phyloP scores from a whole-genome alignment of 2,797 vertebrate genomes.

The Rhincodon typus region DNA sequence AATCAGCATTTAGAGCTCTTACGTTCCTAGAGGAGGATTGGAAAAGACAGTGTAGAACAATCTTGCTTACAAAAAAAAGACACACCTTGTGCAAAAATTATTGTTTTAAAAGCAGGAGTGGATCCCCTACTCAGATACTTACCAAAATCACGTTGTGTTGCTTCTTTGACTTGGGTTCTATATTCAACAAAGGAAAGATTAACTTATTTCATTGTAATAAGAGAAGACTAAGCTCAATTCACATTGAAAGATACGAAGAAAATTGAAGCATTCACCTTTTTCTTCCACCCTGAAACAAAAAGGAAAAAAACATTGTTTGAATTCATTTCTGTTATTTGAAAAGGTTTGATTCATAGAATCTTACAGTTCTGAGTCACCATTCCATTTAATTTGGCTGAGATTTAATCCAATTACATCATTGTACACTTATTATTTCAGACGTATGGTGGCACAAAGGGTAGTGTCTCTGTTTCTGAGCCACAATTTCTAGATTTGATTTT shows the following conservation, averaged over 20 bases:
- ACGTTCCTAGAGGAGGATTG: background rate
- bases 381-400: background rate
- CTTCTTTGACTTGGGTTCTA: conserved; percentile 18
- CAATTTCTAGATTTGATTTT: no score
- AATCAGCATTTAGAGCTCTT: background rate
- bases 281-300: background rate
- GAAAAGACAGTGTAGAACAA: background rate
- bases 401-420: background rate
- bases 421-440: background rate
- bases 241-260: background rate
- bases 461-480: no score
- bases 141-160: conserved; percentile 23
- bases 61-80: no score
- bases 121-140: background rate
- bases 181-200: background rate
- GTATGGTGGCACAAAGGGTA: no score
- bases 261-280: background rate
- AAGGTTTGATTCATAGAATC: background rate
- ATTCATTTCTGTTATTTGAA: background rate
- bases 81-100: no score
- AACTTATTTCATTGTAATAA: background rate
- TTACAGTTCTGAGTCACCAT: background rate
- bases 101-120: background rate
- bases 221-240: background rate
- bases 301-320: background rate